These are phyloP conservation scores for Chironomus striatipennis DNA, from an alignment of 1,140 invertebrate genomes.

Conservation along the genomic window DNA sequence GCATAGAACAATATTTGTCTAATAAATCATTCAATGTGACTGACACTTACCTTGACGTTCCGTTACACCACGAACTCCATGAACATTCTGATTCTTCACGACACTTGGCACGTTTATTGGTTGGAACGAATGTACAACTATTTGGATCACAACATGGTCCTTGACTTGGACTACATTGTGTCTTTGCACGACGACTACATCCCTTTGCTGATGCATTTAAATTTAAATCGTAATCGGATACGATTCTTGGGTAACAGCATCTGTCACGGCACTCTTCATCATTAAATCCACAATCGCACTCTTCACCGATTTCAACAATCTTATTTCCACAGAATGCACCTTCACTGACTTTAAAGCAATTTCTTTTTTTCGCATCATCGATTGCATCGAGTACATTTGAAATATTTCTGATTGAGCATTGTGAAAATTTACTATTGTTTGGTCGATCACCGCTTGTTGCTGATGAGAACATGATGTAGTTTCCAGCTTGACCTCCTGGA, in stretches of 20 bases:
- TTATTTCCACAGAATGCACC: constrained; percentile 99
- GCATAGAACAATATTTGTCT: too few relatives aligned
- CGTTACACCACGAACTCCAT: constrained; percentile 75
- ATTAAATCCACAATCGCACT: constrained; percentile 98
- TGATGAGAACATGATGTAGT: constrained; percentile 97
- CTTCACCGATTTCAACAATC: constrained; percentile 94
- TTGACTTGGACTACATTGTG: constrained; percentile 90
- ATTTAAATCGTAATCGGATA: constrained; percentile 58
- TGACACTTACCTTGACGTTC: constrained; percentile 44
- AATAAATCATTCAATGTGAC: too few relatives aligned
- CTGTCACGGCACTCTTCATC: constrained; percentile 83
- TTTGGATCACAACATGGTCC: constrained; percentile 87
- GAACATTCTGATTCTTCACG: constrained; percentile 83
- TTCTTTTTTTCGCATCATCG: constrained; percentile 82
- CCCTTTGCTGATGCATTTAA: constrained; percentile 66
- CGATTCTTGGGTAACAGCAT: constrained; percentile 85
- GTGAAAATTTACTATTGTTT: constrained; percentile 92
- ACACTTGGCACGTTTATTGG: constrained; percentile 57
- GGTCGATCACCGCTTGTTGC: constrained; percentile 88
- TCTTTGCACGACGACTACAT: constrained; percentile 65
- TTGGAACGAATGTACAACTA: constrained; percentile 69
- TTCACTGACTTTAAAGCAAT: constrained; percentile 85
- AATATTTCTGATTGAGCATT: constrained; percentile 91
- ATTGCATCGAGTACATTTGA: constrained; percentile 88
- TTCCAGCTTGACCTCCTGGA: constrained; percentile 78